phyloP scores from a whole-genome alignment of 2,113 vertebrate genomes.

The Odocoileus hemionus region DNA sequence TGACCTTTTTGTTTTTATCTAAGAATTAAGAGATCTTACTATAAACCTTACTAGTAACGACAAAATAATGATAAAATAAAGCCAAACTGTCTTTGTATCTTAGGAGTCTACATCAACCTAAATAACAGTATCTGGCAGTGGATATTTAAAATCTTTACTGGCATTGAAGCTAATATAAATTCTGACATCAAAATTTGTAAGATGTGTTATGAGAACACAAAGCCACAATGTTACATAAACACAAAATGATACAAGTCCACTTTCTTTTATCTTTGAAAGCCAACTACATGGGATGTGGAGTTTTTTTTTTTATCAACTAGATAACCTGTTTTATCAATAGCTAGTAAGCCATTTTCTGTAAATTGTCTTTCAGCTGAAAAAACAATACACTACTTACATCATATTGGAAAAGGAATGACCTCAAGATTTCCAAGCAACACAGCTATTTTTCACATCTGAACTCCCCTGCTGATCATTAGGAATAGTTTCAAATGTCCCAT shows the following conservation, averaged over 20 bases:
- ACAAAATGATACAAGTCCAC: neutral
- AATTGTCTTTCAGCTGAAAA: constrained; percentile 74
- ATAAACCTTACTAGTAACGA: neutral
- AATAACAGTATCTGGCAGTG: neutral
- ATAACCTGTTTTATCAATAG: constrained; percentile 69
- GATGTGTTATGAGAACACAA: neutral
- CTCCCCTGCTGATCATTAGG: constrained; percentile 25
- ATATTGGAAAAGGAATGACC: constrained; percentile 15
- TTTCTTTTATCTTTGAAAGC: constrained; percentile 7
- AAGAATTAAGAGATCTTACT: neutral
- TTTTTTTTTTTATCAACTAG: neutral
- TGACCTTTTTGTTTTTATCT: neutral
- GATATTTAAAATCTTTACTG: neutral
- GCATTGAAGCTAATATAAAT: neutral
- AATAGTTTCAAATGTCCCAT: constrained; percentile 12
- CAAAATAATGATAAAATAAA: neutral
- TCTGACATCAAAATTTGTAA: neutral
- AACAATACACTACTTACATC: constrained; percentile 65
- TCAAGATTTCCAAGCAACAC: constrained; percentile 30
- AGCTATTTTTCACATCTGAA: constrained; percentile 40
- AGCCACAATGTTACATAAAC: neutral
- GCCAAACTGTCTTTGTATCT: neutral
- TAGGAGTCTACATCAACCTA: neutral
- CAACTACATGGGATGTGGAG: neutral
- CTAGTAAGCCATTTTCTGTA: constrained; percentile 63